These are phyloP conservation scores for Zaprionus vittiger DNA, from an alignment of 1,140 invertebrate genomes.

Conservation along the genomic window DNA sequence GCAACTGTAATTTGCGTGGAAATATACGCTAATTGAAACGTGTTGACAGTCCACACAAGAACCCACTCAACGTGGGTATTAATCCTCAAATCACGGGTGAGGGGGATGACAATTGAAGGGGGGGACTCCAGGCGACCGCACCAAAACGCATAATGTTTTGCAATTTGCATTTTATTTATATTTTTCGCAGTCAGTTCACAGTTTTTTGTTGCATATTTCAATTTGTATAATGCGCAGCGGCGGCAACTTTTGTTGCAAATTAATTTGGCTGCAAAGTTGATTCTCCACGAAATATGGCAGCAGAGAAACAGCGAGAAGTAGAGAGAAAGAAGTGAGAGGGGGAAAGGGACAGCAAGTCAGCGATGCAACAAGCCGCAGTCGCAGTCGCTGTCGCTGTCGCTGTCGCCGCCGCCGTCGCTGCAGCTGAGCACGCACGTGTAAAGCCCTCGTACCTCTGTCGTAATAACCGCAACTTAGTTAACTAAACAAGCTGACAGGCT, in stretches of 20 bases:
- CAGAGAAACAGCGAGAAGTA: not conserved
- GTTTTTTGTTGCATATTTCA: constrained; percentile 65
- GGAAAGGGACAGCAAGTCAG: not conserved
- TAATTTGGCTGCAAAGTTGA: constrained; percentile 79
- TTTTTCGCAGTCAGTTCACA: constrained; percentile 6
- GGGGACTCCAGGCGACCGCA: not conserved
- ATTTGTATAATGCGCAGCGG: constrained; percentile 66
- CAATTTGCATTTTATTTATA: constrained; percentile 18
- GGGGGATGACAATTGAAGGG: not conserved
- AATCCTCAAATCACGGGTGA: constrained; percentile 24
- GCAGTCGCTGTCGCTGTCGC: not conserved
- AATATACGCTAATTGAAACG: constrained; percentile 30
- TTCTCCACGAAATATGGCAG: constrained; percentile 58
- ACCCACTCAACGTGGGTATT: constrained; percentile 18
- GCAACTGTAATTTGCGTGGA: constrained; percentile 17
- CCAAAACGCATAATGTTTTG: constrained; percentile 7
- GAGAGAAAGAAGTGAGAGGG: not conserved
- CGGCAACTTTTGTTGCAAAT: constrained; percentile 78
- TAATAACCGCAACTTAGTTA: constrained; percentile 83
- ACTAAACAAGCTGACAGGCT: constrained; percentile 78
- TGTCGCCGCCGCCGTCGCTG: not conserved
- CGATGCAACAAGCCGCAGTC: constrained; percentile 2
- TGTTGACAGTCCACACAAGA: constrained; percentile 14
- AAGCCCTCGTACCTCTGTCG: constrained; percentile 42
- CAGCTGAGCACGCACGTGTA: constrained; percentile 46